Evolutionary conservation across 2,113 vertebrate genomes (phyloP).

Genomic region (Eubucco bourcierii): DNA sequence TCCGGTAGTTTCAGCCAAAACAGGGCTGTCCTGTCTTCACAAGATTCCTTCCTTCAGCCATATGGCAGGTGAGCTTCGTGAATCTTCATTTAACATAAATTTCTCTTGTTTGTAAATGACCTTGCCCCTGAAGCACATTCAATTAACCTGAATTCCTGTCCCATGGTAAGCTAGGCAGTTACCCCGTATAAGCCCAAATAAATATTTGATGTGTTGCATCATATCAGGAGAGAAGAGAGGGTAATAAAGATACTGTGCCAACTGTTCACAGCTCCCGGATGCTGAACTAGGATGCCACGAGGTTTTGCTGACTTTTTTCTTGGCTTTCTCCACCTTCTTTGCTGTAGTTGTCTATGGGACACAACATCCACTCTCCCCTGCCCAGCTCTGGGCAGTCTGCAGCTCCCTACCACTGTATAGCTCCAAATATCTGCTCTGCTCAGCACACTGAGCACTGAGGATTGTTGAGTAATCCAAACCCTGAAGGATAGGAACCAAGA

Average conservation of each 20-base stretch:
- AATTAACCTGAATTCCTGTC: too few relatives aligned
- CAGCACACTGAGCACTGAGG: not conserved
- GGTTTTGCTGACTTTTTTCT: not conserved
- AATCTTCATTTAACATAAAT: too few relatives aligned
- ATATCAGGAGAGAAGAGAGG: not conserved
- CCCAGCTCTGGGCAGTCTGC: not conserved
- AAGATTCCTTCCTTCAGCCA: too few relatives aligned
- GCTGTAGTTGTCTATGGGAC: not conserved
- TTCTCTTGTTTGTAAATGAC: too few relatives aligned
- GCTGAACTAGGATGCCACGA: not conserved
- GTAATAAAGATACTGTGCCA: not conserved
- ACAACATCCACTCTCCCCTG: not conserved
- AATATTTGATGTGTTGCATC: constrained; percentile 18
- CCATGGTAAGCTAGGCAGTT: too few relatives aligned
- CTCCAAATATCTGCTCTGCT: not conserved
- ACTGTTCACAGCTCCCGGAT: not conserved
- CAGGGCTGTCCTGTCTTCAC: too few relatives aligned
- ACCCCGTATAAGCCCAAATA: not conserved
- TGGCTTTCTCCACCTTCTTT: not conserved
- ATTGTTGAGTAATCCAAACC: not conserved
- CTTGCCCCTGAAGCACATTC: too few relatives aligned
- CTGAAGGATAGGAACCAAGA: rapidly evolving
- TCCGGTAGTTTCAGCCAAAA: too few relatives aligned
- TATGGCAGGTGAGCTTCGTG: too few relatives aligned
- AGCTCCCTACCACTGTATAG: not conserved